Base-by-base conservation (phyloP, 2,888 invertebrate genomes). In the Agrotis exclamationis region DNA sequence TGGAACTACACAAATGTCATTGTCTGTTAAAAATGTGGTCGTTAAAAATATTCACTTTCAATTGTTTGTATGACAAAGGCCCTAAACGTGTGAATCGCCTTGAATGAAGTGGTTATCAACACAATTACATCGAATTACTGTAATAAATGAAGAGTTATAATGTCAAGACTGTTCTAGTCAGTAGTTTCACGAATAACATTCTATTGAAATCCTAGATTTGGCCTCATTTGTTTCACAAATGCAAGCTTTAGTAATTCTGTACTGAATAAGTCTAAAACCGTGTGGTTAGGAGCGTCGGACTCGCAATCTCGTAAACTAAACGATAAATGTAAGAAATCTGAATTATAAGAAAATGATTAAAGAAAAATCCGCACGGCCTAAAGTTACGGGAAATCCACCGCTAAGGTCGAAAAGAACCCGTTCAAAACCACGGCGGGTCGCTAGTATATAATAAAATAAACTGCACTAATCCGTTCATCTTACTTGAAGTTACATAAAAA, bases 61-160 rank as follows among this genome's bases (percentile, higher is more conserved):
- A 89, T 89, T 90, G 89, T 90, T 85, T 69, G 56, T 80, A 77
- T 83, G 77, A 90, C 89, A 89, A 89, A 90, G 84, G 86, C 83
- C 78, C 76, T 87, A 87, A 89, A 90, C 87, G 91, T 92, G 93
- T 90, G 90, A 91, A 90, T 88, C 85, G 85, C 90, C 90, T 92
- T 88, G 87, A 87, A 87, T 85, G 85, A 69, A 83, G 85, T 63
- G 60, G 70, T 78, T 83, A 83, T 85, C 84, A 68, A 73, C 68
- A 76, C 74, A 86, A 83, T 82, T 76, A 80, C 76, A 80, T 81
- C 66, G 68, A 76, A 83, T 79, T 80, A 83, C 73, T 85, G 74
- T 74, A 74, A 74, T 73, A 73, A 82, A 79, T 73, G 70, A 67
- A 72, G 64, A 73, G 66, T 75, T 79, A 67, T 74, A 82, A 84